phyloP scores from a whole-genome alignment of 2,113 vertebrate species.

The Phoenicopterus ruber region DNA sequence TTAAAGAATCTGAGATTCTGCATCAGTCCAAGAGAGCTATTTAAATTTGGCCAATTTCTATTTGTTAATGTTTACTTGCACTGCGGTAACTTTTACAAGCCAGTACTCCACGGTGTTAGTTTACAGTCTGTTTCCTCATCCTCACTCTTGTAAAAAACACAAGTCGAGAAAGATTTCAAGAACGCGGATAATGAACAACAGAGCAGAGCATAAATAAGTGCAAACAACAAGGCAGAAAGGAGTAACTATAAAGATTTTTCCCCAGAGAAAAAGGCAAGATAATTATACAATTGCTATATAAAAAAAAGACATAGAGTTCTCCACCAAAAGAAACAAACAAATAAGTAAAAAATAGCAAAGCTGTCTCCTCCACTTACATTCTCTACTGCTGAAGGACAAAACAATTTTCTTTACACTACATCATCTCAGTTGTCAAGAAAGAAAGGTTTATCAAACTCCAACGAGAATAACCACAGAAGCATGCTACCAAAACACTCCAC shows the following conservation, averaged over 20 bases:
- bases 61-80: neutral
- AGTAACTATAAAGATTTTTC: conserved; percentile 12
- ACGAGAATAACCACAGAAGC: neutral
- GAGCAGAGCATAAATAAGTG: conserved; percentile 14
- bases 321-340: neutral
- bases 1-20: neutral
- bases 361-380: neutral
- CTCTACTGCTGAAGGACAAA: neutral
- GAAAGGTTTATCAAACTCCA: neutral
- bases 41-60: neutral
- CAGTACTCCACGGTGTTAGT: neutral
- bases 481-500: neutral
- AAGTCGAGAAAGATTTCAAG: neutral
- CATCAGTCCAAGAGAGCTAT: neutral
- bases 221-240: conserved; percentile 29
- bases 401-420: neutral
- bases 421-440: neutral
- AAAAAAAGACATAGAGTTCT: neutral
- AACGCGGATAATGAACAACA: neutral
- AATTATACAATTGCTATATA: neutral
- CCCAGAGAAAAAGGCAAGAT: neutral
- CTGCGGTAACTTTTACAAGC: neutral
- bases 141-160: neutral
- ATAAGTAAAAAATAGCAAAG: neutral
- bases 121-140: neutral